Evolutionary conservation across 2,888 invertebrate species (phyloP), one percentile per base, ranked within the genome.

Genomic region (Nesidiocoris tenuis): DNA sequence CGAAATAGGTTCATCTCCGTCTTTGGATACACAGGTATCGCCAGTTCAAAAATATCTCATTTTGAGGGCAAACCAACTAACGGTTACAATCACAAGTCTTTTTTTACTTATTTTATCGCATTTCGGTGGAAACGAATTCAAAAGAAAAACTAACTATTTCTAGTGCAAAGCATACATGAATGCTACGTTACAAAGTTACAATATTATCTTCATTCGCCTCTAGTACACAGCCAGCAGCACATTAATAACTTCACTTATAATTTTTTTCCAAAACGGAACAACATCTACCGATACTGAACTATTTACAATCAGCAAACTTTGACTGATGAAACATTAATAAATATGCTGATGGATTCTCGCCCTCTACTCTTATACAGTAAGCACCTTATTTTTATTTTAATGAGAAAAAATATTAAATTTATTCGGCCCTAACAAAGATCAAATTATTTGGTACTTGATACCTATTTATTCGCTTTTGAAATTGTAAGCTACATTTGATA

Each of bases 141-240:
- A 68, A 68, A 67, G 55, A n/a, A 67, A 25, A 54, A 55, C 25
- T 17, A 25, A 67, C 7, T 67, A 56, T 21, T 22, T 70, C 19
- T 25, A 59, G 59, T 18, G n/a, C 18, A 61, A 59, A 70, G 70
- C 70, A 70, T 17, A 70, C 25, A 57, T 24, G 24, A 70, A n/a
- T n/a, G n/a, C n/a, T n/a, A n/a, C n/a, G n/a, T n/a, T n/a, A 56
- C 67, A 56, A 19, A 67, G n/a, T 17, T 59, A 67, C 23, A 56
- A 70, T 18, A 70, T 57, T 70, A 70, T 59, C 16, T 23, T 57
- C 70, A 68, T 61, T 23, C 22, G 16, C 59, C 18, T 66, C 55
- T 59, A 70, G 25, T 70, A 59, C 59, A 68, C 67, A 68, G 67
- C 67, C 67, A 55, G 67, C 70, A 70, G 70, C 70, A 70, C 70